Conservation (phyloP, 2,113 vertebrate genomes). For the Promerops cafer region DNA sequence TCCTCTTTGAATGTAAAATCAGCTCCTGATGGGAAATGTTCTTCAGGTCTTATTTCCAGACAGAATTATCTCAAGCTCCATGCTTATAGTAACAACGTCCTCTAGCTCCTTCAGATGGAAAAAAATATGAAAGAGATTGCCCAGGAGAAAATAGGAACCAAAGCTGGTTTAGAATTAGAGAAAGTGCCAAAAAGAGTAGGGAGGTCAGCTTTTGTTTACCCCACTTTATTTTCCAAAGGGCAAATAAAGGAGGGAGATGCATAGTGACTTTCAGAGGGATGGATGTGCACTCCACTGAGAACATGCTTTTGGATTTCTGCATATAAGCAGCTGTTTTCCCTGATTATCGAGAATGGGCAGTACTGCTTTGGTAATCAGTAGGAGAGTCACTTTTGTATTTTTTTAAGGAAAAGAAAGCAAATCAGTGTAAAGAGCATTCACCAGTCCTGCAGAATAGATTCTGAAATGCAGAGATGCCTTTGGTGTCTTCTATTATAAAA, state of each 20-base stretch:
- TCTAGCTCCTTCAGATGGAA: background rate
- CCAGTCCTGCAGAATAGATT: background rate
- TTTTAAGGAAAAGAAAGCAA: background rate
- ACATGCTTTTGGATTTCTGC: background rate
- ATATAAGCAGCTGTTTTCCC: background rate
- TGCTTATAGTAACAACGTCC: background rate
- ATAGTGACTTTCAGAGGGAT: background rate
- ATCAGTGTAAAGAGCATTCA: background rate
- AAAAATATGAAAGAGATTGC: background rate
- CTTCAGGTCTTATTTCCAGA: background rate
- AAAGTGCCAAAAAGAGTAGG: background rate
- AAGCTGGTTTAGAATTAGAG: background rate
- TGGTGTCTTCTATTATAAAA: background rate
- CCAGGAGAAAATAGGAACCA: background rate
- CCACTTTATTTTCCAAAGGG: background rate
- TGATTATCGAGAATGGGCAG: background rate
- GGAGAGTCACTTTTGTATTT: background rate
- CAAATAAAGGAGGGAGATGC: background rate
- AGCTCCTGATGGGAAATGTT: background rate
- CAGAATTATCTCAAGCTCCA: background rate
- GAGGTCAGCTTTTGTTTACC: background rate
- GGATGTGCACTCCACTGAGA: fast-evolving
- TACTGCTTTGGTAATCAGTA: background rate
- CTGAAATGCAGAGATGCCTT: background rate
- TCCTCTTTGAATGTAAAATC: background rate